Conservation (phyloP, 2,888 invertebrate genomes). For the Drosophila sordidula region DNA sequence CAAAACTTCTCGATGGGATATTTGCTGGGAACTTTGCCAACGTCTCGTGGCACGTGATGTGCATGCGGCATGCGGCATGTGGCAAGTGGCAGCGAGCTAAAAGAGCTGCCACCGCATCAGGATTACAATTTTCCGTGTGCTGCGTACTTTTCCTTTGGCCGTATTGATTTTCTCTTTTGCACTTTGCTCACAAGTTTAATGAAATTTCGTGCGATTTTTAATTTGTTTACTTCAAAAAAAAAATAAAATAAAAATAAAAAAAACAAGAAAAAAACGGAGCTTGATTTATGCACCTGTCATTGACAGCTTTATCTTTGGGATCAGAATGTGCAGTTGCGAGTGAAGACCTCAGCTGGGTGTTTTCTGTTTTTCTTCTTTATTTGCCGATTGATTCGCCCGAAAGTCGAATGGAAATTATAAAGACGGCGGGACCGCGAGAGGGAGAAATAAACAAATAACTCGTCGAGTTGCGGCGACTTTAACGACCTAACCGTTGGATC, state of each 20-base stretch:
- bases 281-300: conserved; percentile 67
- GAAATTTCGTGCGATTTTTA: conserved; percentile 48
- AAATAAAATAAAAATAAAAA: conserved; percentile 13
- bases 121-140: conserved; percentile 56
- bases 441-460: conserved; percentile 54
- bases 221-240: conserved; percentile 31
- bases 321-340: conserved; percentile 64
- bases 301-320: conserved; percentile 68
- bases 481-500: conserved; percentile 66
- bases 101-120: conserved; percentile 39
- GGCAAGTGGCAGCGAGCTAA: conserved; percentile 6
- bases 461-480: conserved; percentile 41
- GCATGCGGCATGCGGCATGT: conserved; percentile 53
- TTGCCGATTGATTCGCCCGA: conserved; percentile 66
- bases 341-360: conserved; percentile 53
- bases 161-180: conserved; percentile 64
- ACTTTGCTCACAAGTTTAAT: conserved; percentile 43
- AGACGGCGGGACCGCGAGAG: conserved; percentile 9
- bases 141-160: conserved; percentile 12
- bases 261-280: conserved; percentile 23
- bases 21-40: conserved; percentile 67
- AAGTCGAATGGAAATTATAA: conserved; percentile 71
- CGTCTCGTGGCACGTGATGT: conserved; percentile 68
- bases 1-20: conserved; percentile 64
- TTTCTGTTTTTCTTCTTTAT: conserved; percentile 1